A percentile compares a stretch with the other conserved stretches of the same genome.
Conservation (phyloP, 35 echinoderm and acorn worm genomes). For the Amphiura filiformis region DNA sequence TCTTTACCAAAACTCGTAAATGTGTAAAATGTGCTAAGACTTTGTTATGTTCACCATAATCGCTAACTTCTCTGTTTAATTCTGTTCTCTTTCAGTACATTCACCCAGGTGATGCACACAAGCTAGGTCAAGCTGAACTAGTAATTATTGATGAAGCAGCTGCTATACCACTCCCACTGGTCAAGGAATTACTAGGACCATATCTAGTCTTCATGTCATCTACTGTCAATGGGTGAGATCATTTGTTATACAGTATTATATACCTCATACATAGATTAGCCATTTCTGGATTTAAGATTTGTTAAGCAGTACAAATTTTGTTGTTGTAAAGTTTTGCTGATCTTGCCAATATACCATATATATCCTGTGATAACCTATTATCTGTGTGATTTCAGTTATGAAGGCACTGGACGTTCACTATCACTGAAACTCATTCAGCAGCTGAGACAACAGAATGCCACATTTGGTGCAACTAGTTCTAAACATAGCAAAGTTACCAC, state of each 20-base stretch:
- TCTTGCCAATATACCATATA: neutral
- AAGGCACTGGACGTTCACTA: constrained; percentile 89
- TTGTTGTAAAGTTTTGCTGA: neutral
- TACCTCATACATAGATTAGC: too few relatives aligned
- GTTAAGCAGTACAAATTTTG: too few relatives aligned
- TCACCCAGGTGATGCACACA: constrained; percentile 89
- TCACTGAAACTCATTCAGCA: constrained; percentile 92
- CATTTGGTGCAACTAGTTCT: constrained; percentile 49
- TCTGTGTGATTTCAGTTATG: constrained; percentile 59
- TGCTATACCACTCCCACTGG: constrained; percentile 85
- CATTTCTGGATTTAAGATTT: too few relatives aligned
- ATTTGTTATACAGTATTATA: too few relatives aligned
- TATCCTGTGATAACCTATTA: neutral
- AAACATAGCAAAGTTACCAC: neutral
- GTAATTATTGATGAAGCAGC: constrained; percentile 95
- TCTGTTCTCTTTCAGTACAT: constrained; percentile 69
- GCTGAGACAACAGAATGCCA: constrained; percentile 86
- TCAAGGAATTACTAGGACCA: constrained; percentile 87
- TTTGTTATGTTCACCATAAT: too few relatives aligned
- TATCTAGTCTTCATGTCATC: constrained; percentile 99
- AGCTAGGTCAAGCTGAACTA: constrained; percentile 94
- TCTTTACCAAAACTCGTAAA: too few relatives aligned
- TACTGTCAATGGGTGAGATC: constrained; percentile 91
- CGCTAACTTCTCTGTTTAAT: neutral
- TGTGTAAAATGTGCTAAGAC: too few relatives aligned